phyloP scores from a whole-genome alignment of 2,888 invertebrate genomes.

The Bombylius discolor region DNA sequence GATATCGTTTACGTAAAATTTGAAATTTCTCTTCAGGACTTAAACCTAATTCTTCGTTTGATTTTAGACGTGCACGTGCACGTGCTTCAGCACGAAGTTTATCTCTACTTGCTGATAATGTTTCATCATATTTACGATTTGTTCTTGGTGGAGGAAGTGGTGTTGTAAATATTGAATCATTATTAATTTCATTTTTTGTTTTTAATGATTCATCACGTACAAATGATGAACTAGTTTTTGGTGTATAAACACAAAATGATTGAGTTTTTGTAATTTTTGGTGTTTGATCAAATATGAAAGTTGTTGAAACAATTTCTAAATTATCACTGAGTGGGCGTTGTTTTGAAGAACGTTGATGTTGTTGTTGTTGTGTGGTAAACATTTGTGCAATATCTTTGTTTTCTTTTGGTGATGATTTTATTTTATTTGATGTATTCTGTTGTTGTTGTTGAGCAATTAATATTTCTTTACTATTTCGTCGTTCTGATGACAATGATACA shows the following conservation, averaged over 20 bases:
- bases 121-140: slow-evolving; percentile 19
- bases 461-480: slow-evolving; percentile 3
- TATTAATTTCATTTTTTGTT: slow-evolving; percentile 19
- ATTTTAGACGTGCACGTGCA: slow-evolving; percentile 51
- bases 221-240: slow-evolving; percentile 4
- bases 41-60: slow-evolving; percentile 60
- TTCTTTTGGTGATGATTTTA: slow-evolving; percentile 13
- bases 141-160: slow-evolving; percentile 41
- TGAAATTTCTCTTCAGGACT: slow-evolving; percentile 53
- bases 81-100: slow-evolving; percentile 50
- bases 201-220: slow-evolving; percentile 2
- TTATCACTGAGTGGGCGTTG: slow-evolving; percentile 33
- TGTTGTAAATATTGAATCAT: slow-evolving; percentile 34
- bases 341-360: slow-evolving; percentile 19
- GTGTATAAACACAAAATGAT: slow-evolving; percentile 24
- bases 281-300: slow-evolving; percentile 20
- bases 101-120: slow-evolving; percentile 35
- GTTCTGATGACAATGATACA: slow-evolving; percentile 6
- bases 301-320: slow-evolving; percentile 20
- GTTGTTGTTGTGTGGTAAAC: slow-evolving; percentile 14
- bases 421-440: slow-evolving; percentile 16
- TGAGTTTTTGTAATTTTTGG: slow-evolving; percentile 32
- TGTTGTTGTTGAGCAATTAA: neutral
- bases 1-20: slow-evolving; percentile 37
- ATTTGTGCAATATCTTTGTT: slow-evolving; percentile 23